phyloP scores from a whole-genome alignment of 2,113 vertebrate genomes.

The Plectropomus leopardus region DNA sequence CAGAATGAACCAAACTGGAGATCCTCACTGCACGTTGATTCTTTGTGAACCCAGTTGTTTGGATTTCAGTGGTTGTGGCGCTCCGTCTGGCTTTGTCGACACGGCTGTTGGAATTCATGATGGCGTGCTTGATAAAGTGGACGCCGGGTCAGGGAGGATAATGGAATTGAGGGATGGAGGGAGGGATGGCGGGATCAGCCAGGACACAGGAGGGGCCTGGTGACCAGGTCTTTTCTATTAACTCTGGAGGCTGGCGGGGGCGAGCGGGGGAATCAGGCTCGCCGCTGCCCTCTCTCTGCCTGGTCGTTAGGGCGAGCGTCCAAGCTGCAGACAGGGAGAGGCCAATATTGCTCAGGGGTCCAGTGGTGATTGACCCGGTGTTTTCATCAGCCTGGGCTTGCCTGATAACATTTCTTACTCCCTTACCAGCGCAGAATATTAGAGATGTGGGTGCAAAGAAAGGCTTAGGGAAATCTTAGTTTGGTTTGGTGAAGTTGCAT shows the following conservation, averaged over 20 bases:
- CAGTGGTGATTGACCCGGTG: slow-evolving; percentile 77
- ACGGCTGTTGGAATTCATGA: slow-evolving; percentile 67
- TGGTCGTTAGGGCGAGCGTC: slow-evolving; percentile 62
- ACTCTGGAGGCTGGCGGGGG: slow-evolving; percentile 68
- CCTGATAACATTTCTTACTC: slow-evolving; percentile 75
- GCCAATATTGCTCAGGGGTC: slow-evolving; percentile 71
- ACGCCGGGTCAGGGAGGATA: slow-evolving; percentile 74
- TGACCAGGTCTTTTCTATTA: slow-evolving; percentile 85
- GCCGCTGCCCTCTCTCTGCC: slow-evolving; percentile 50
- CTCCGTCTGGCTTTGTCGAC: slow-evolving; percentile 44
- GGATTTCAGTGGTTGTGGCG: slow-evolving; percentile 1
- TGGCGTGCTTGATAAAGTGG: slow-evolving; percentile 74
- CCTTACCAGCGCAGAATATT: slow-evolving; percentile 54
- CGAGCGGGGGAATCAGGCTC: slow-evolving; percentile 57
- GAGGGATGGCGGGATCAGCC: slow-evolving; percentile 59
- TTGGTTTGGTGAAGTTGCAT: slow-evolving; percentile 44
- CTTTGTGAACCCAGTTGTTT: background rate
- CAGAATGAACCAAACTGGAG: too few relatives aligned
- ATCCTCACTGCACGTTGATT: slow-evolving; percentile 23
- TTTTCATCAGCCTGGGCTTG: slow-evolving; percentile 78
- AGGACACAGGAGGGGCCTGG: slow-evolving; percentile 60
- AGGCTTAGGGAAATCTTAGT: slow-evolving; percentile 53
- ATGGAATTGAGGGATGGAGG: slow-evolving; percentile 76
- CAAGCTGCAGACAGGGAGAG: slow-evolving; percentile 64
- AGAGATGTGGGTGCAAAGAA: slow-evolving; percentile 46